A percentile compares a stretch with the other conserved stretches of the same genome.
phyloP scores from a whole-genome alignment of 2,888 invertebrate genomes.

The Lysandra coridon region DNA sequence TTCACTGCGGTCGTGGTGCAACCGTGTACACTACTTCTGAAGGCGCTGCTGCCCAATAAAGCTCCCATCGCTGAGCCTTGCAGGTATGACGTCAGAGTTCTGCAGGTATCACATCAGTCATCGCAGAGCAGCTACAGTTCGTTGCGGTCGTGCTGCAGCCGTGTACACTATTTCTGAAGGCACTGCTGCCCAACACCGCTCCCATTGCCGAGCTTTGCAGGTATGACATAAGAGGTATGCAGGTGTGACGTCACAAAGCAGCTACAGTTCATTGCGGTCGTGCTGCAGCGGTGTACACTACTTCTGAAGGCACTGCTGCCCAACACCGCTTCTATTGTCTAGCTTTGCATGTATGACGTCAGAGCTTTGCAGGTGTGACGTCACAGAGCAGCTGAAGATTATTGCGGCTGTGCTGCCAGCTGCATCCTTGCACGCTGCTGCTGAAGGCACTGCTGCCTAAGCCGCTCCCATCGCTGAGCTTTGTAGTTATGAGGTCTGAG shows the following conservation, averaged over 20 bases:
- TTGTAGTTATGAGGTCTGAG: conserved; percentile 62
- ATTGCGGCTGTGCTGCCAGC: conserved; percentile 73
- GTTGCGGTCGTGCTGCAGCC: no score
- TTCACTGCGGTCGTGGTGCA: conserved; percentile 79
- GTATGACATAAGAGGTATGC: conserved; percentile 53
- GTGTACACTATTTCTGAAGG: no score
- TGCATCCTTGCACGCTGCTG: conserved; percentile 78
- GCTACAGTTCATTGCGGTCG: conserved; percentile 81
- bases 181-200: no score
- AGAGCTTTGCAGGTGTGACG: background rate
- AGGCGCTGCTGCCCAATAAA: conserved; percentile 77
- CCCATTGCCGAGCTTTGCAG: conserved; percentile 64
- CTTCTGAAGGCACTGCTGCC: conserved; percentile 77
- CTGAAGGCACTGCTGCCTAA: conserved; percentile 77
- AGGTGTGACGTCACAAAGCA: conserved; percentile 65
- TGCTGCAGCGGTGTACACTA: conserved; percentile 80
- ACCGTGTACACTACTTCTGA: conserved; percentile 79
- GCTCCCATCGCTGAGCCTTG: conserved; percentile 69
- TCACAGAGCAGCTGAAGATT: conserved; percentile 51
- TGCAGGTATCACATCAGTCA: background rate
- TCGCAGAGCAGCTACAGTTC: no score
- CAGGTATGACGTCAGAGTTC: conserved; percentile 52
- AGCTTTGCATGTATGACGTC: conserved; percentile 71
- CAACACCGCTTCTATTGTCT: conserved; percentile 72
- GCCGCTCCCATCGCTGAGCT: conserved; percentile 69